Evolutionary conservation across 2,888 invertebrate species (phyloP).

Genomic region (Nymphalis c-album): DNA sequence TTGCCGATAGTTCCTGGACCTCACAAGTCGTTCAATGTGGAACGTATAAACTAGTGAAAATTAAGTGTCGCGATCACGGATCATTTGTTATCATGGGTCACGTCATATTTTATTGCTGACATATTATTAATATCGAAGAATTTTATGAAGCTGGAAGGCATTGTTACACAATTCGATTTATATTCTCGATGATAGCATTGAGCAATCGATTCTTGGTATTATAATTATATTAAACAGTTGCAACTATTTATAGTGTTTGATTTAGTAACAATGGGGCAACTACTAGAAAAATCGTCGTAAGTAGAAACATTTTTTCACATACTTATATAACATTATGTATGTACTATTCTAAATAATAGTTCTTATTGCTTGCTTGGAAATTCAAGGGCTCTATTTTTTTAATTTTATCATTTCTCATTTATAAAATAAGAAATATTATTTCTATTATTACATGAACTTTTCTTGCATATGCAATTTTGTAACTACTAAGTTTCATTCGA

Average conservation of each 20-base stretch:
- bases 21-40: conserved; percentile 50
- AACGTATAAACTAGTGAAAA: conserved; percentile 77
- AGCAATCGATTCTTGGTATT: conserved; percentile 14
- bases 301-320: too few species aligned
- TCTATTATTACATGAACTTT: too few species aligned
- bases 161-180: conserved; percentile 58
- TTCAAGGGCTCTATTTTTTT: too few species aligned
- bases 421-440: too few species aligned
- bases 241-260: not conserved
- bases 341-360: too few species aligned
- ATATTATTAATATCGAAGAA: conserved; percentile 74
- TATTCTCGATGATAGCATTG: conserved; percentile 20
- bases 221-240: not conserved
- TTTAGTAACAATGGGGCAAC: too few species aligned
- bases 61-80: conserved; percentile 72
- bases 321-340: too few species aligned
- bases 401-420: too few species aligned
- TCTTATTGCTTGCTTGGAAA: too few species aligned
- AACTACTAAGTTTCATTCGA: not conserved
- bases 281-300: too few species aligned
- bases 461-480: too few species aligned
- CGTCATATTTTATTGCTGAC: conserved; percentile 76
- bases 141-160: conserved; percentile 61
- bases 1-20: conserved; percentile 41
- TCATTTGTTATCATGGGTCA: conserved; percentile 73